Base-by-base conservation (phyloP, 2,888 invertebrate genomes). In the Hipparchia sbordonii region DNA sequence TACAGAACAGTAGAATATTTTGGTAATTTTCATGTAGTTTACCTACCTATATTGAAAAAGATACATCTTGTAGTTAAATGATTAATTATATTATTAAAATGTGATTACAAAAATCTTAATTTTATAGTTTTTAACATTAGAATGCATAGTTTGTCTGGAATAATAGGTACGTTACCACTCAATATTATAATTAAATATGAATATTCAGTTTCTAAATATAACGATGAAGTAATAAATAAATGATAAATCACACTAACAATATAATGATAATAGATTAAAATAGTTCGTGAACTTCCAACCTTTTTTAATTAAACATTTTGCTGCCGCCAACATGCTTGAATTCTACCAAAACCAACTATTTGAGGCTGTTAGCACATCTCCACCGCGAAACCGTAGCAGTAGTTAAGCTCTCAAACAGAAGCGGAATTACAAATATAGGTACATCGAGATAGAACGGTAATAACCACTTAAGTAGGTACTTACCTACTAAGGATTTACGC, bases 261-360 rank as follows among this genome's bases (percentile, higher is more conserved):
- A 68, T 60, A 51, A 68, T 60, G 67, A 67, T 45, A 67, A 2
- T 65, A 67, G 13, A 56, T 60, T 68, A 51, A 72, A 67, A 72
- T 63, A 54, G 71, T 73, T 70, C 57, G n/a, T 73, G 57, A 75
- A 73, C 65, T 71, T 39, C 23, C 45, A 68, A 66, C 60, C 74
- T 61, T 70, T 59, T 48, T 63, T 70, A 46, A 71, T 69, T 66
- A 68, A 76, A 76, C 76, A 76, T 74, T 74, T 76, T 70, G 71
- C 74, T 76, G 76, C 76, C 76, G 68, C 74, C 74, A 63, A 62
- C 71, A 60, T 52, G 59, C 48, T 60, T 45, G 46, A 33, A 23
- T 56, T 61, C 33, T n/a, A 45, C 48, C 51, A 6, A 61, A 57
- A 70, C 57, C 59, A 48, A 70, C 33, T 65, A 45, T 69, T 13